Evolutionary conservation across 2,797 vertebrate genomes (phyloP).

Genomic region (Melopsittacus undulatus): DNA sequence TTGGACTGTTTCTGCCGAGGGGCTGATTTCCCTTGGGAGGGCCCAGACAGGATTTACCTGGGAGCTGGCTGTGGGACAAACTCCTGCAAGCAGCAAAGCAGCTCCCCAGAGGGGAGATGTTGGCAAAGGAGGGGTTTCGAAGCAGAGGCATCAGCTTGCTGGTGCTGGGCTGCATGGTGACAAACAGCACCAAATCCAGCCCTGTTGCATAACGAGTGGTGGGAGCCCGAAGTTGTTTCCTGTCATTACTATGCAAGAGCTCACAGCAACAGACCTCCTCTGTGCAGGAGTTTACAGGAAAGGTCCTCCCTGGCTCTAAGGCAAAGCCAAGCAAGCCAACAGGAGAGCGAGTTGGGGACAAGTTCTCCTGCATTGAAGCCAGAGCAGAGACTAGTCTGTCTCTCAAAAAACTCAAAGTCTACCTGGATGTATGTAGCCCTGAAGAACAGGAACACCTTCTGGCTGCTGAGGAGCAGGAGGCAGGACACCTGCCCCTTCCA

Average conservation of each 20-base stretch:
- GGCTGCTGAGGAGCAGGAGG: background rate
- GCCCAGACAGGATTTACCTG: slow-evolving; percentile 46
- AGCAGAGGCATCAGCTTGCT: background rate
- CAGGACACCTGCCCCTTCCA: background rate
- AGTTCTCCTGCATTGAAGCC: background rate
- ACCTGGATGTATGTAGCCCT: background rate
- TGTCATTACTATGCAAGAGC: slow-evolving; percentile 54
- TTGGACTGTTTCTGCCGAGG: background rate
- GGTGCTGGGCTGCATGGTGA: background rate
- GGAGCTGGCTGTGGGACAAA: background rate
- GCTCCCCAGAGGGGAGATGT: background rate
- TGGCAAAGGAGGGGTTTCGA: background rate
- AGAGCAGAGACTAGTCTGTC: background rate
- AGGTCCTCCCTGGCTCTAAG: background rate
- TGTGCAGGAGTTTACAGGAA: slow-evolving; percentile 25
- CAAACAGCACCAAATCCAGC: background rate
- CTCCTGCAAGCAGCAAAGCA: slow-evolving; percentile 2
- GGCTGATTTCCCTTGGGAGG: background rate
- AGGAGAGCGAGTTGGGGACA: background rate
- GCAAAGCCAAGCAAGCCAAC: background rate
- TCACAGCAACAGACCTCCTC: slow-evolving; percentile 54
- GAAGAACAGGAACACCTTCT: background rate
- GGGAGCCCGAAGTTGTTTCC: slow-evolving; percentile 48
- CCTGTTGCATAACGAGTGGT: slow-evolving; percentile 29
- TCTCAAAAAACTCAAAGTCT: background rate